phyloP scores from a whole-genome alignment of 2,888 invertebrate genomes.

The Stictocephala bisonia region DNA sequence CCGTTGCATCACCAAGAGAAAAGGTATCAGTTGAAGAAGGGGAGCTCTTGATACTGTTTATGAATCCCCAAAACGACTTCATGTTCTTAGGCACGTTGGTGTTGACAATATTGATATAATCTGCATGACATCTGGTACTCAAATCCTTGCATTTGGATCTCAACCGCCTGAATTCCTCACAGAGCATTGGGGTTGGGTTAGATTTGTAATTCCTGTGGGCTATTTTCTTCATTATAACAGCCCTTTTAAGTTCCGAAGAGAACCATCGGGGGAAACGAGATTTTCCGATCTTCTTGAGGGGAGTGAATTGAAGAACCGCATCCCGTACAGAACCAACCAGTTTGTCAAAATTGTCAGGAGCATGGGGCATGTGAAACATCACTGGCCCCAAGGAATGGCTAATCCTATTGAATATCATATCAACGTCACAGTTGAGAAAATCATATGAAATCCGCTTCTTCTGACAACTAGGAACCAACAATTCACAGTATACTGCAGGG shows the following conservation, averaged over 20 bases:
- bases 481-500: background rate
- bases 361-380: background rate
- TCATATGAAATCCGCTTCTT: background rate
- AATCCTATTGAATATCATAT: slow-evolving; percentile 2
- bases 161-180: background rate
- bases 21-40: too few species aligned
- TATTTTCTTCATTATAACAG: background rate
- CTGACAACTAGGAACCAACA: background rate
- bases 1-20: too few species aligned
- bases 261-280: slow-evolving; percentile 10
- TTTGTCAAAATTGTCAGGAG: background rate
- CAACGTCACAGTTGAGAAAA: slow-evolving; percentile 1
- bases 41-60: background rate
- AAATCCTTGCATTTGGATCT: background rate
- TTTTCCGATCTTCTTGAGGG: background rate
- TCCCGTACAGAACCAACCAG: background rate
- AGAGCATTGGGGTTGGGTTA: background rate
- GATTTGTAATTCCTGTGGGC: background rate
- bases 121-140: background rate
- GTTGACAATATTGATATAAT: background rate
- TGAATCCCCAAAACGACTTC: slow-evolving; percentile 13
- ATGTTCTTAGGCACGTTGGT: background rate
- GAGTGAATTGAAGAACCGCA: background rate
- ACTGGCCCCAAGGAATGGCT: background rate
- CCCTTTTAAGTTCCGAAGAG: background rate